Base-by-base conservation (phyloP, 2,888 invertebrate species). In the Tinea semifulvella region DNA sequence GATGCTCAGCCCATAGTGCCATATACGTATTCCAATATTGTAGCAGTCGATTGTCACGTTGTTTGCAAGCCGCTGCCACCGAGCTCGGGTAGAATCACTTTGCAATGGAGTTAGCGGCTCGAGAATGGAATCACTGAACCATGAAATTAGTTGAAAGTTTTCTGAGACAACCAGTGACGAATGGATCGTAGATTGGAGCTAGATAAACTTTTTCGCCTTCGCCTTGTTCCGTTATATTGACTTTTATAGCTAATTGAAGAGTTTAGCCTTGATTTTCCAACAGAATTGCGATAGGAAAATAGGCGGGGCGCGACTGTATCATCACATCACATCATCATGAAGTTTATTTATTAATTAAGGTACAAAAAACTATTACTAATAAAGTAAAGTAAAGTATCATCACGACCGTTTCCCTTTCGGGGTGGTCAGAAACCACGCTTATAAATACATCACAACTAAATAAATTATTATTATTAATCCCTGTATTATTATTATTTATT, bases 121-220 rank as follows among this genome's bases (percentile, higher is more conserved):
- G 69, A 61, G 66, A 72, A 69, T 71, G 69, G 63, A 68, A 68
- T 68, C 74, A 65, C 56, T 73, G 69, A 67, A 71, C 68, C 75
- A 70, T 57, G 68, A 77, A 79, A 79, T 79, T 76, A 73, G 74
- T 71, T 77, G 57, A 58, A 63, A 71, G 63, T 71, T 74, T 66
- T 64, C 63, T 67, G 59, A 66, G 61, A 57, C 56, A 59, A 64
- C 22, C 40, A 22, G 11, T 40, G 40, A 40, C 40, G 40, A 40
- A 40, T 40, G 20, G 31, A 22, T 18, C 18, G n/a, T 36, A 5
- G 36, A 36, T 31, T 31, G 31, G n/a, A 31, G 31, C 11, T 31
- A 31, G 14, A 27, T 10, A 31, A 31, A 31, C 31, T 31, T 31
- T 31, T 31, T 14, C 31, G 13, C 14, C 31, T 31, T 31, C 14